Conservation (phyloP, 1,140 invertebrate genomes). For the Drosophila ficusphila region DNA sequence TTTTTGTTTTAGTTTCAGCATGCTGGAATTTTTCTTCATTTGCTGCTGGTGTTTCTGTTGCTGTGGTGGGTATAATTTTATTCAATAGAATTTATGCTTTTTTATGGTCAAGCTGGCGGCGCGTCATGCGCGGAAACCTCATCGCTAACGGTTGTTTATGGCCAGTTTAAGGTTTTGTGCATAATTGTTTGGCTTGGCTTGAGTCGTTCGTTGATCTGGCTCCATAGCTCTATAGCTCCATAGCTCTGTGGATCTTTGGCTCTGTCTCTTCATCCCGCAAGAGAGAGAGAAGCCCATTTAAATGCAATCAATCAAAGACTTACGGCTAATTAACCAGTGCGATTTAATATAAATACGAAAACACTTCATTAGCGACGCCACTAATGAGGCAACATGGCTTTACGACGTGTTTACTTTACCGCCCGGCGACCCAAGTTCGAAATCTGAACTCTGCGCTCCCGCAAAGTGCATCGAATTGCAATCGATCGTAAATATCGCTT, state of each 20-base stretch:
- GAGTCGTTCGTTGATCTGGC: conserved; percentile 24
- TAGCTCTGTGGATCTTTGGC: background rate
- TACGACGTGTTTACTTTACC: conserved; percentile 31
- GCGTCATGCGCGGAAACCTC: conserved; percentile 53
- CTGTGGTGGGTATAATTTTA: conserved; percentile 46
- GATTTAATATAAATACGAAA: conserved; percentile 50
- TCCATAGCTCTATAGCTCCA: background rate
- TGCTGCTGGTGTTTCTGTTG: background rate
- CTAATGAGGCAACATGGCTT: conserved; percentile 23
- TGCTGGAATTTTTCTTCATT: conserved; percentile 21
- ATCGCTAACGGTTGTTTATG: conserved; percentile 51
- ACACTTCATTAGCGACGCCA: conserved; percentile 38
- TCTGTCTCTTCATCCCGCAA: background rate
- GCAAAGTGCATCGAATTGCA: conserved; percentile 15
- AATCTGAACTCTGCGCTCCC: background rate
- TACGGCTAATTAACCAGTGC: conserved; percentile 29
- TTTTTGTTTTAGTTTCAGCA: conserved; percentile 9
- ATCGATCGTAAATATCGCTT: background rate
- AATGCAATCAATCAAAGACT: conserved; percentile 51
- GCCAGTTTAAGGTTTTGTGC: conserved; percentile 53
- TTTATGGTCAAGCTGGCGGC: conserved; percentile 55
- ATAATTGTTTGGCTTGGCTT: conserved; percentile 31
- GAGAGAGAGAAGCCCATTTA: conserved; percentile 21
- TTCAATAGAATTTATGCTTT: conserved; percentile 70
- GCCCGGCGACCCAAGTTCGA: conserved; percentile 2